A percentile compares a stretch with the other conserved stretches of the same genome.
Evolutionary conservation across 2,113 vertebrate genomes (phyloP).

Genomic region (Cephalopterus ornatus): DNA sequence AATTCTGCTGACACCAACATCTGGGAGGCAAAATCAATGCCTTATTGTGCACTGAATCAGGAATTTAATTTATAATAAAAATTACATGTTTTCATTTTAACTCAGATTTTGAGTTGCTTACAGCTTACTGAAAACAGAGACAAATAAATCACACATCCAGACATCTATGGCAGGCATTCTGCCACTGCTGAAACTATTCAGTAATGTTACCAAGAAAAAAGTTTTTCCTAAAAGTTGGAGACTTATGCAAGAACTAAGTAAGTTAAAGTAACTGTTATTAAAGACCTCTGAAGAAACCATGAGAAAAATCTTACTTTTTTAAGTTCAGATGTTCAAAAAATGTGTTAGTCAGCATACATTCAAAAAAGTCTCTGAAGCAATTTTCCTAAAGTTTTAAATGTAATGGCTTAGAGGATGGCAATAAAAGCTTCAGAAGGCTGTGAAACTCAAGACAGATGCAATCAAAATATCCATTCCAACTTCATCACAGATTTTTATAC

Average conservation of each 20-base stretch:
- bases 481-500: background rate
- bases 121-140: background rate
- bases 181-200: background rate
- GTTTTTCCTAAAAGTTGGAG: background rate
- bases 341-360: background rate
- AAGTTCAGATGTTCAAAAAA: background rate
- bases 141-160: background rate
- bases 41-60: background rate
- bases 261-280: background rate
- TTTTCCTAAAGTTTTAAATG: background rate
- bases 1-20: background rate
- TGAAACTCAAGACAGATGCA: background rate
- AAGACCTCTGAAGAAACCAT: background rate
- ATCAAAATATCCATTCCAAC: background rate
- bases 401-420: background rate
- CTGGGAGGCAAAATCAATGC: background rate
- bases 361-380: background rate
- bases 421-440: background rate
- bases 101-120: background rate
- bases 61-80: slow-evolving; percentile 21
- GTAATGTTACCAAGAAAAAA: background rate
- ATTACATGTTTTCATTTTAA: background rate
- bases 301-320: background rate
- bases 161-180: background rate
- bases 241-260: background rate